Base-by-base conservation (phyloP, 2,797 vertebrate genomes). In the Melanotaenia pygmaea region DNA sequence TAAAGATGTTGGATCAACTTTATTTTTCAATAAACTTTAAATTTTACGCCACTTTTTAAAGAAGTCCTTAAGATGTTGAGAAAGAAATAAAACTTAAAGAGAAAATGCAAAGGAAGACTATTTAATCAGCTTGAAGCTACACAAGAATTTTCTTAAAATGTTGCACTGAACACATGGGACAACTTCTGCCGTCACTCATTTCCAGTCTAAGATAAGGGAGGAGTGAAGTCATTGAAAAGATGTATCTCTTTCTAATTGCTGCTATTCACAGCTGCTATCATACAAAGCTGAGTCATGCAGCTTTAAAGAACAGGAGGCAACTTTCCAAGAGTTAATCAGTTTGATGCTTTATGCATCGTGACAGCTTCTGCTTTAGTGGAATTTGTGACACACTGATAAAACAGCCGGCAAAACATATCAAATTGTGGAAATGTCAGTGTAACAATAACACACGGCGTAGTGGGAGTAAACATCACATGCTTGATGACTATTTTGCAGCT, bases 401-500 rank as follows among this genome's bases (percentile, higher is more conserved):
- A 67, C 64, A 45, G 37, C 9, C 6, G 20, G 32, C n/a, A 64
- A 59, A 70, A 56, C 62, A 45, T 16, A 32, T 34, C 24, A 22
- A 61, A 62, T 24, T 71, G 30, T 14, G 38, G 3, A 54, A 61
- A 54, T 28, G 12, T 26, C 14, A 37, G 53, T 30, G 18, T 24
- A 56, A 56, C 16, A 14, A 56, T 67, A 63, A 24, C 32, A 61
- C 67, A 67, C 6, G 16, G 53, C 34, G 10, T 59, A 64, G 5
- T 4, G 71, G 71, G 75, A 74, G 35, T 3, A 61, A 57, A 69
- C 60, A 32, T 64, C 20, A 26, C 54, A 63, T 40, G 18, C n/a
- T 38, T 53, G 35, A 82, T 69, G 60, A 66, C n/a, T 30, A 13
- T 63, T 78, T 64, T 61, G 59, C 40, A 56, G 6, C 58, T 40